phyloP scores from a whole-genome alignment of 2,888 invertebrate genomes.

The Hydraecia micacea region DNA sequence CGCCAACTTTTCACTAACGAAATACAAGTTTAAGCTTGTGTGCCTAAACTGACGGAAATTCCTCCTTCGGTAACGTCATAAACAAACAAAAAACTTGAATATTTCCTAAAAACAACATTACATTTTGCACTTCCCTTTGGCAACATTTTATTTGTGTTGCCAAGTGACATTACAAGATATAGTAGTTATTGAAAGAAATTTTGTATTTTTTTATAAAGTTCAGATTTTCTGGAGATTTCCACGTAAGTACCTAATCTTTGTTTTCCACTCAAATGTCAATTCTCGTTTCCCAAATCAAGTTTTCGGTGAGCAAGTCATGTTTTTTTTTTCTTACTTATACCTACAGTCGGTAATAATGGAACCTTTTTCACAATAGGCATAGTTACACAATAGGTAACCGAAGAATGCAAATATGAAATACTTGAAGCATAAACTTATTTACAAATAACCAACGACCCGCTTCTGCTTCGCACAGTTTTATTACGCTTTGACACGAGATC shows the following conservation, averaged over 20 bases:
- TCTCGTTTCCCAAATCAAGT: not conserved
- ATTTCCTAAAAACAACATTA: constrained; percentile 73
- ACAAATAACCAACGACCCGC: not conserved
- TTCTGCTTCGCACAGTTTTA: not conserved
- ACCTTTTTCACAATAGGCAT: not conserved
- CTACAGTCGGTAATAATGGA: not conserved
- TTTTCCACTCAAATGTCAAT: not conserved
- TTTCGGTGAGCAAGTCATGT: not conserved
- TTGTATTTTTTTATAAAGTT: not conserved
- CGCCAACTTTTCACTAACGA: constrained; percentile 56
- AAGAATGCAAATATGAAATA: constrained; percentile 1
- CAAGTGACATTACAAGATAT: constrained; percentile 55
- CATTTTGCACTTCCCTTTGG: constrained; percentile 66
- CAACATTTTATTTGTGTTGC: constrained; percentile 61
- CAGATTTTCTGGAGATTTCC: not conserved
- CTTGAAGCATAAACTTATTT: not conserved
- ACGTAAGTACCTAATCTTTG: not conserved
- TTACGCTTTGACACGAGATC: not conserved
- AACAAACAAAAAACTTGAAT: constrained; percentile 74
- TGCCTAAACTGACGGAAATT: constrained; percentile 66
- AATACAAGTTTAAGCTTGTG: constrained; percentile 65
- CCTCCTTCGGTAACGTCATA: constrained; percentile 68
- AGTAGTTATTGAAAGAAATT: constrained; percentile 20
- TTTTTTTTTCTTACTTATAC: not conserved
- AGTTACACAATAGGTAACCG: not conserved